Base-by-base conservation (phyloP, 2,113 vertebrate species). In the Sinosuthora webbiana region DNA sequence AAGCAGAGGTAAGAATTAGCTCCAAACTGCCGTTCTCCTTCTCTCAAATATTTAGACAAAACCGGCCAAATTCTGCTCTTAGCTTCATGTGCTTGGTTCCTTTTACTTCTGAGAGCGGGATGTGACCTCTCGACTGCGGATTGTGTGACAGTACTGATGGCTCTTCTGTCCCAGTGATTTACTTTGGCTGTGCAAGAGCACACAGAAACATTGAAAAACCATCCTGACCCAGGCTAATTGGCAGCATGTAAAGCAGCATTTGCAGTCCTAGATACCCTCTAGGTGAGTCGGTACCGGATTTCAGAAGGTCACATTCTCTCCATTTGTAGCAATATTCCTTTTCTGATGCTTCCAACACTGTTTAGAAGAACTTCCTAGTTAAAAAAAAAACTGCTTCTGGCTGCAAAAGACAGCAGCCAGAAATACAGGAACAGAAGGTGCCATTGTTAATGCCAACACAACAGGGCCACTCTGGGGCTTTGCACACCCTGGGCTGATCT, bases 121-220 rank as follows among this genome's bases (percentile, higher is more conserved):
- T 92, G 90, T 96, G 95, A 96, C 89, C 91, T 96, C 77, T 67
- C 4, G 10, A 79, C 86, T 75, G 87, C 82, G 85, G 39, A 31
- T 13, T 63, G 96, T 96, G 97, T 97, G 96, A 68, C 95, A 90
- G 60, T 84, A 89, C 6, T 52, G 30, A 83, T 96, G 97, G 95
- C 76, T 96, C 87, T 95, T 96, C 88, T 96, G 92, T 97, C 91
- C 95, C 83, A 16, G 64, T 56, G 39, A 89, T 91, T 78, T 42
- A 9, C 6, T 90, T 92, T 56, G 69, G 68, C 88, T 59, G 55
- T 89, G 90, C 86, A 55, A 83, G 65, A 88, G 33, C 56, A 8
- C 33, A 44, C 31, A 56, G 42, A 65, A 59, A 42, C 71, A 55
- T 30, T 94, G 60, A 0, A 6, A 30, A 81, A 68, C 19, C 1